Evolutionary conservation across 2,888 invertebrate species (phyloP).

Genomic region (Tiliacea citrago): DNA sequence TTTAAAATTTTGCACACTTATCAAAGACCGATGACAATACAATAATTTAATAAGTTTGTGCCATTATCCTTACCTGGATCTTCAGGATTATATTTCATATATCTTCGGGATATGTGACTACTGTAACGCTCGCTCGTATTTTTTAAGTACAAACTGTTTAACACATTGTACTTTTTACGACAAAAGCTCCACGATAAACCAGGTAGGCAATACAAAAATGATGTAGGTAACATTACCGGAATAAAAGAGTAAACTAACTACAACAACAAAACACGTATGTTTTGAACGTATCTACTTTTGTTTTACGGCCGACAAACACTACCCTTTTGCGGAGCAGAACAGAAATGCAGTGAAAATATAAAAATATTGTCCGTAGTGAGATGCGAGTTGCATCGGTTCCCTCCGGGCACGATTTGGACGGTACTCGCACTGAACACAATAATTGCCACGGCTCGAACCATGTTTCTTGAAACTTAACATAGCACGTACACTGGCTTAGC

Average conservation of each 20-base stretch:
- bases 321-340: constrained; percentile 77
- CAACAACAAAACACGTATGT: constrained; percentile 70
- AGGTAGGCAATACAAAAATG: constrained; percentile 50
- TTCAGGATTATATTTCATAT: no score
- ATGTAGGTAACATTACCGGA: constrained; percentile 59
- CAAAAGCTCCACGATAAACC: constrained; percentile 35
- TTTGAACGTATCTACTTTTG: constrained; percentile 78
- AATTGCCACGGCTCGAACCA: constrained; percentile 36
- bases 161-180: constrained; percentile 46
- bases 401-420: constrained; percentile 75
- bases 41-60: no score
- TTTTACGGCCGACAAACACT: constrained; percentile 79
- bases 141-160: background rate
- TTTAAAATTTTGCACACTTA: no score
- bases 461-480: background rate
- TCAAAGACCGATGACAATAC: no score
- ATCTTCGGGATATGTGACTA: no score
- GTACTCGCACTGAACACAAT: constrained; percentile 68
- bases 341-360: constrained; percentile 83
- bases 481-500: background rate
- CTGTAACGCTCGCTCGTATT: no score
- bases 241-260: constrained; percentile 66
- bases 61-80: no score
- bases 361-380: constrained; percentile 81
- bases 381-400: constrained; percentile 79